Evolutionary conservation across 2,113 vertebrate genomes (phyloP).

Genomic region (Indicator maculatus): DNA sequence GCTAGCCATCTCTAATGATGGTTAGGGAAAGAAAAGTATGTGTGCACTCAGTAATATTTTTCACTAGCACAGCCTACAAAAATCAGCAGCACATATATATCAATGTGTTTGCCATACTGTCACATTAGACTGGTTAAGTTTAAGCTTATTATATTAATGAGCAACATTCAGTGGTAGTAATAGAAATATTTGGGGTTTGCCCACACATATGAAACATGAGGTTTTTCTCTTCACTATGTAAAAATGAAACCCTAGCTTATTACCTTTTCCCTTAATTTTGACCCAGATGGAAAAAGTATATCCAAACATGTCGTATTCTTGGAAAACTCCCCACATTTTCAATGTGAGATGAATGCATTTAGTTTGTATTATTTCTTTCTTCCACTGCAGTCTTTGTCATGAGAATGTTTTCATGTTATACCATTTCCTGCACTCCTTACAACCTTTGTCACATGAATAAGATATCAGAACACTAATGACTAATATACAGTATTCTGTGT

Average conservation of each 20-base stretch:
- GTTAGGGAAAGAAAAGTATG: neutral
- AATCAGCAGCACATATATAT: neutral
- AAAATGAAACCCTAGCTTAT: neutral
- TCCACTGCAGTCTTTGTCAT: constrained; percentile 60
- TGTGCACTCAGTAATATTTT: neutral
- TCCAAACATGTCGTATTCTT: neutral
- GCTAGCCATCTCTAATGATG: neutral
- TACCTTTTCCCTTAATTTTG: constrained; percentile 13
- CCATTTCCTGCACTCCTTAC: constrained; percentile 71
- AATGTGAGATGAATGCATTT: constrained; percentile 41
- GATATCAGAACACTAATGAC: constrained; percentile 77
- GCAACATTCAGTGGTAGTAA: neutral
- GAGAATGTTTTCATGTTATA: constrained; percentile 69
- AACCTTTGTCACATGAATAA: constrained; percentile 81
- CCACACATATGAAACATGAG: neutral
- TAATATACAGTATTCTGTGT: constrained; percentile 63
- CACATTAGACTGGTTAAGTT: neutral
- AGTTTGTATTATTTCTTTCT: constrained; percentile 68
- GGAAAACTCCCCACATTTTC: neutral
- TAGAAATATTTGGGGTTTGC: neutral
- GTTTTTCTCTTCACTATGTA: neutral
- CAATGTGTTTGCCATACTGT: neutral
- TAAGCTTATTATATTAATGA: neutral
- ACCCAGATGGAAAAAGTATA: neutral
- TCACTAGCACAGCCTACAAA: neutral